These are phyloP conservation scores for Hermaeophaga mercurialis DNA, from an alignment of 2,888 invertebrate species.

Conservation along the genomic window DNA sequence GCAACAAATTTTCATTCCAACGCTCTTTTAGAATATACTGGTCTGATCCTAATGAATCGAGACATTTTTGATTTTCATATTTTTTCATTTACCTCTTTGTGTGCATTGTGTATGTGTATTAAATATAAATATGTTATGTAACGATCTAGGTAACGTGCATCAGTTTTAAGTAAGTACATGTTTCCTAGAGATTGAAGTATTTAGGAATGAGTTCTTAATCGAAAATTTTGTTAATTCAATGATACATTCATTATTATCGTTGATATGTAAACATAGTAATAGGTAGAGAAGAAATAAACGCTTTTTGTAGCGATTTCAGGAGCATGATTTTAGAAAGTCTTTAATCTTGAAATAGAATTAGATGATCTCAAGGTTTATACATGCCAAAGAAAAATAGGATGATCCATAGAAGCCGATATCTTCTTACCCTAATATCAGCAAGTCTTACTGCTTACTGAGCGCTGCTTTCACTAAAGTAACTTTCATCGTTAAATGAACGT, in stretches of 20 bases:
- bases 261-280: not conserved
- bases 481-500: constrained; percentile 58
- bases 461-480: constrained; percentile 56
- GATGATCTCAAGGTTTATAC: not conserved
- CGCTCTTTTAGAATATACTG: no score
- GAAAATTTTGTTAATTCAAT: not conserved
- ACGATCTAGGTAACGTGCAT: not conserved
- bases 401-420: not conserved
- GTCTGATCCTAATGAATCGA: no score
- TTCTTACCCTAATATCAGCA: constrained; percentile 43
- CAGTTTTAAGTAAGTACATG: not conserved
- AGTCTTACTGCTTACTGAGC: constrained; percentile 39
- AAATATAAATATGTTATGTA: not conserved
- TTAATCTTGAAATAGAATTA: not conserved
- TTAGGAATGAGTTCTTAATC: not conserved
- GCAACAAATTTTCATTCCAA: no score
- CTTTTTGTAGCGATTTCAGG: not conserved
- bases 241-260: not conserved
- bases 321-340: not conserved
- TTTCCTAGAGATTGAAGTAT: not conserved
- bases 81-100: no score
- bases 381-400: not conserved
- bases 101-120: not conserved
- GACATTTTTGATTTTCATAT: no score
- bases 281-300: not conserved